These are phyloP conservation scores for Hylia prasina DNA, from an alignment of 2,113 vertebrate genomes.

Conservation along the genomic window DNA sequence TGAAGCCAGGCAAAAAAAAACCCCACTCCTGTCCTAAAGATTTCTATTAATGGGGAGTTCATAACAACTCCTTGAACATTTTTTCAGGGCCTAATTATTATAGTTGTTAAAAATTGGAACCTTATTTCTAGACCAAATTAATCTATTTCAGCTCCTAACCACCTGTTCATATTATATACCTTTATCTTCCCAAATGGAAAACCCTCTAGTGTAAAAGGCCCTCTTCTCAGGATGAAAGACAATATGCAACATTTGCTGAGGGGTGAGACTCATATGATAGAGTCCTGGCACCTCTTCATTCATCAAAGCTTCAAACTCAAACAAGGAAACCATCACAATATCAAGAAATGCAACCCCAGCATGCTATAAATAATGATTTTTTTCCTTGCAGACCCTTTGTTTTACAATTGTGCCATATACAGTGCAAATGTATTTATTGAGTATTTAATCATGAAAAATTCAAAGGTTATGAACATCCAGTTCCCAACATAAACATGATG, in stretches of 20 bases:
- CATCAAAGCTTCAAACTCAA: neutral
- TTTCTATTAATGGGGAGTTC: conserved; percentile 2
- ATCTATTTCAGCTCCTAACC: neutral
- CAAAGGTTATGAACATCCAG: neutral
- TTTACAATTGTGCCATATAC: neutral
- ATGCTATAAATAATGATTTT: neutral
- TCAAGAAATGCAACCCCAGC: neutral
- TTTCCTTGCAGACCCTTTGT: neutral
- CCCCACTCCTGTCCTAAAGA: neutral
- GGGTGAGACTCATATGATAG: neutral
- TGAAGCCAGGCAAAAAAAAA: neutral
- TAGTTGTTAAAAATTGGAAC: neutral
- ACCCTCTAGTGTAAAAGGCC: neutral
- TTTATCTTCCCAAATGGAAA: neutral
- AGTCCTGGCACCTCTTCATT: neutral
- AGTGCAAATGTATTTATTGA: neutral
- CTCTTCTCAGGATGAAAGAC: neutral
- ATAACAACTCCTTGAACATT: neutral
- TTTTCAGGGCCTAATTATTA: conserved; percentile 2
- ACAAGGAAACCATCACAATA: neutral
- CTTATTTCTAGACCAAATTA: neutral
- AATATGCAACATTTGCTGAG: neutral
- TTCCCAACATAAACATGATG: neutral
- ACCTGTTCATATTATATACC: neutral
- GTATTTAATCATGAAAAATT: neutral